Conservation (phyloP, 1,140 invertebrate genomes). For the Venustaconcha ellipsiformis region DNA sequence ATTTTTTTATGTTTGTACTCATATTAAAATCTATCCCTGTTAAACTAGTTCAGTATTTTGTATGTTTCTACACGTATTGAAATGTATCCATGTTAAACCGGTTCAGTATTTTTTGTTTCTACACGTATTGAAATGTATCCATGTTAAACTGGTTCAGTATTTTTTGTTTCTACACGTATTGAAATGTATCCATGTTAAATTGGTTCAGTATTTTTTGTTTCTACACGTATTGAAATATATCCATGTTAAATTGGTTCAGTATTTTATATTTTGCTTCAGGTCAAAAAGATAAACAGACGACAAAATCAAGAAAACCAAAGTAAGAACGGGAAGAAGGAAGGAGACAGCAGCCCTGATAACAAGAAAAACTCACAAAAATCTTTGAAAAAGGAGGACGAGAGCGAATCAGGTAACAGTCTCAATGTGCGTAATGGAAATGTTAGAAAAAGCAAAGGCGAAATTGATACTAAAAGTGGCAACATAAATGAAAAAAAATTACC, state of each 20-base stretch:
- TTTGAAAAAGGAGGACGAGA: conserved; percentile 54
- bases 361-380: conserved; percentile 38
- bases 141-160: too few relatives aligned
- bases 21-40: too few relatives aligned
- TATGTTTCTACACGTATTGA: too few relatives aligned
- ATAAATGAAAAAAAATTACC: not conserved
- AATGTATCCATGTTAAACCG: too few relatives aligned
- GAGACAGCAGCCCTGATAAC: conserved; percentile 18
- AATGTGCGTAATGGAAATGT: conserved; percentile 13
- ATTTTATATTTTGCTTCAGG: conserved; percentile 34
- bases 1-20: too few relatives aligned
- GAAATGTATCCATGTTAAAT: too few relatives aligned
- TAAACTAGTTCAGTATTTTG: too few relatives aligned
- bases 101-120: too few relatives aligned
- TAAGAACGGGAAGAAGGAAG: conserved; percentile 33
- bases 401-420: conserved; percentile 39
- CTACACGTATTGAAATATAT: not conserved
- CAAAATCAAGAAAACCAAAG: conserved; percentile 54
- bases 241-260: not conserved
- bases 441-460: conserved; percentile 5
- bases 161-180: too few relatives aligned
- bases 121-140: too few relatives aligned
- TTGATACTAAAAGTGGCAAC: not conserved
- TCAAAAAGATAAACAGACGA: conserved; percentile 62
- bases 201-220: too few relatives aligned